Percentiles rank a stretch among this genome's conserved stretches.
Conservation (phyloP, 2,113 vertebrate species). For the Pelecanus crispus region DNA sequence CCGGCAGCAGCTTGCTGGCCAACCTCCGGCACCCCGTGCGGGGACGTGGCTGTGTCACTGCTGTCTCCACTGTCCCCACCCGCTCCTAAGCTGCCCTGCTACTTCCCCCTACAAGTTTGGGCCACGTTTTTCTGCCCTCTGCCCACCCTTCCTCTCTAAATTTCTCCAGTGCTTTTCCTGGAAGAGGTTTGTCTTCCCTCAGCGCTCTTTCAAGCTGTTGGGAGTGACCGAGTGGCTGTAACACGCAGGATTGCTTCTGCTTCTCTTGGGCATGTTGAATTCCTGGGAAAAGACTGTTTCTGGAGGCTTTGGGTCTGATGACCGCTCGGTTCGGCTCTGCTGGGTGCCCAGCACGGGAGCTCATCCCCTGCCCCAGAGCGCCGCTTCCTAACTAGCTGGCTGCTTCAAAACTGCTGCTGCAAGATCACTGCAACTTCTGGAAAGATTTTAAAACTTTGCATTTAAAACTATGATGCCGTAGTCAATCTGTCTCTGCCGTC, state of each 20-base stretch:
- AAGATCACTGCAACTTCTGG: background rate
- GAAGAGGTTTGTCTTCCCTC: background rate
- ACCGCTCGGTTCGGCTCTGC: background rate
- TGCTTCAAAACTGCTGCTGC: background rate
- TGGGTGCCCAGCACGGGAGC: background rate
- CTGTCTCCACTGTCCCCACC: background rate
- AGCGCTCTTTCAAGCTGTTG: too few species aligned
- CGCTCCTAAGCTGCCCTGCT: background rate
- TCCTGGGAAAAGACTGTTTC: accelerated
- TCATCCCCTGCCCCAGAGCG: background rate
- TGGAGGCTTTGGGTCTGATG: accelerated
- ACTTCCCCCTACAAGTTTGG: background rate
- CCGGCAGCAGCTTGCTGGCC: background rate
- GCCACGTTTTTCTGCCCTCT: background rate
- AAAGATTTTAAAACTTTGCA: background rate
- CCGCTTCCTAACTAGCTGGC: background rate
- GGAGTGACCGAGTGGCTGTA: background rate
- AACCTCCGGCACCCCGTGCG: background rate
- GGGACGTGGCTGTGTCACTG: background rate
- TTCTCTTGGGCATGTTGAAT: background rate
- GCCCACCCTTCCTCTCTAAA: background rate
- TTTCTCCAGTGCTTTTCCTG: background rate
- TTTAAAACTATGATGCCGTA: accelerated
- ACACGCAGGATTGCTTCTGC: background rate
- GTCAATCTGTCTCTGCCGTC: background rate